Base-by-base conservation (phyloP, 2,113 vertebrate genomes). In the Lepus europaeus region DNA sequence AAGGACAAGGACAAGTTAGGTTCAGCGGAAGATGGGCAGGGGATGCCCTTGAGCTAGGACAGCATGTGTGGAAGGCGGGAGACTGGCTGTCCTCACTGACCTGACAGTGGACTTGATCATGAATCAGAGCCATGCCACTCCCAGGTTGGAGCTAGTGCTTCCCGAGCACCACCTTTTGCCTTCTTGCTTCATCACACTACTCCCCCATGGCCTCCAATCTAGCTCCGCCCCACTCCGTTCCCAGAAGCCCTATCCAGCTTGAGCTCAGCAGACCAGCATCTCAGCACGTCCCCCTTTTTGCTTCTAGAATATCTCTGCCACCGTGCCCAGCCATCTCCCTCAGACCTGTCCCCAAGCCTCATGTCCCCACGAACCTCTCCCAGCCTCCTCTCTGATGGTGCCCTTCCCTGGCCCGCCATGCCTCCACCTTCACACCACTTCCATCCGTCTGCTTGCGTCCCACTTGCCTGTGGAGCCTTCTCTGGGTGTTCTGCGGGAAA, bases 121-220 rank as follows among this genome's bases (percentile, higher is more conserved):
- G 51, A 31, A 20, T 61, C 5, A 12, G 29, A 90, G 51, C 19
- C 56, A 10, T 3, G 0, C 56, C 51, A 11, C 78, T n/a, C 73
- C 90, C 59, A 23, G 9, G 29, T 61, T 9, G 1, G 66, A 53
- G 36, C 20, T 39, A 33, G 14, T 23, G 22, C 27, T 23, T 12
- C 20, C 22, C 12, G 25, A 31, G 1, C 0, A 1, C 7, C n/a
- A 3, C 31, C 49, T 73, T 36, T 27, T 7, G 0, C 69, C 12
- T n/a, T 68, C 20, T 64, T 7, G 20, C 36, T 56, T 61, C 12
- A 36, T 31, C n/a, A 22, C 2, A 5, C 16, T 49, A 10, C 19
- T 56, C 17, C 2, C 4, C 10, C 11, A 0, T 3, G 12, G 19
- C 36, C 59, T 31, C 77, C 39, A 29, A 27, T 31, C 83, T 88